Percentiles rank a stretch among this genome's conserved stretches.
Evolutionary conservation across 1,140 invertebrate genomes (phyloP).

Genomic region (Planococcus citri): DNA sequence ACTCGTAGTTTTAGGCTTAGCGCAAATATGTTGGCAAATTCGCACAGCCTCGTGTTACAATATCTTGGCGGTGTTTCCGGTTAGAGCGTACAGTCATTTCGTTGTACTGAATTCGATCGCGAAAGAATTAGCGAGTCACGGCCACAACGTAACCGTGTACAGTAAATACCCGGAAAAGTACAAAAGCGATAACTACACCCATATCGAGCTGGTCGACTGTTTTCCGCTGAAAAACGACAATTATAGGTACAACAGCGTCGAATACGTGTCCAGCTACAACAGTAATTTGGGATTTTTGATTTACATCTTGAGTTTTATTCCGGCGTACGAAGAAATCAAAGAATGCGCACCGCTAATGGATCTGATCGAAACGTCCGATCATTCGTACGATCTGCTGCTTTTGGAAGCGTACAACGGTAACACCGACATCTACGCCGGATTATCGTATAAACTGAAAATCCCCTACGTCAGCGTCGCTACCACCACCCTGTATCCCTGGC

Average conservation of each 20-base stretch:
- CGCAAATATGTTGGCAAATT: not conserved
- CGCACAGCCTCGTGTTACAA: not conserved
- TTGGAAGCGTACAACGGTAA: conserved; percentile 9
- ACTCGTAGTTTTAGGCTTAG: not conserved
- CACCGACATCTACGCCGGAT: conserved; percentile 25
- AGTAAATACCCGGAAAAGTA: conserved; percentile 31
- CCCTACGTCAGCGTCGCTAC: conserved; percentile 45
- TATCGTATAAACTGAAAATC: conserved; percentile 29
- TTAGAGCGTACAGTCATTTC: conserved; percentile 31
- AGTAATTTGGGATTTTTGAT: not conserved
- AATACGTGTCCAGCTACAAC: not conserved
- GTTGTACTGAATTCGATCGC: conserved; percentile 32
- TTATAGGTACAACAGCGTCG: not conserved
- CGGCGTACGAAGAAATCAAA: not conserved
- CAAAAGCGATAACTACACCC: conserved; percentile 38
- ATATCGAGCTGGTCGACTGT: conserved; percentile 32
- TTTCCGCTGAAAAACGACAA: conserved; percentile 21
- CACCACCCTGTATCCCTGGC: conserved; percentile 44
- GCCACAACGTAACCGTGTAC: conserved; percentile 31
- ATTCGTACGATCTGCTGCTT: not conserved
- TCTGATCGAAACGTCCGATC: not conserved
- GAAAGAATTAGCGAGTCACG: conserved; percentile 30
- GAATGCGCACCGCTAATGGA: not conserved
- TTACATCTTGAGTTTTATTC: not conserved
- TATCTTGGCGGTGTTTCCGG: conserved; percentile 29